phyloP scores from a whole-genome alignment of 2,113 vertebrate genomes.

The Muntiacus muntjak region DNA sequence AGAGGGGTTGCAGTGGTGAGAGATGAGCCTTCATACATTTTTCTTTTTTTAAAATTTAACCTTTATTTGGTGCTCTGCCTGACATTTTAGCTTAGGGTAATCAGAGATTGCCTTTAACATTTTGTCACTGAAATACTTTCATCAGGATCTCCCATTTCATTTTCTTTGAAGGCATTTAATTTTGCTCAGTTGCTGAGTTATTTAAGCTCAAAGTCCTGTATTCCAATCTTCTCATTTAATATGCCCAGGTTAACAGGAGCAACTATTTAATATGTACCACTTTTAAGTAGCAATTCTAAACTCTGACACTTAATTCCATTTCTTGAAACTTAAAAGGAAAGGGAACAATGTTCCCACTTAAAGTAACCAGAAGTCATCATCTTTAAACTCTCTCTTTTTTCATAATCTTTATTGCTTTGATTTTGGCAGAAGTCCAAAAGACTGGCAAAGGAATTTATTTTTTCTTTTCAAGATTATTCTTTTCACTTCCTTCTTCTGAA shows the following conservation, averaged over 20 bases:
- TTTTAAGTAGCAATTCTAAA: not conserved
- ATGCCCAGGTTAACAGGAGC: not conserved
- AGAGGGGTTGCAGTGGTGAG: too few species aligned
- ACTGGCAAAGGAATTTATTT: not conserved
- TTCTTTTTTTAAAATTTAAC: not conserved
- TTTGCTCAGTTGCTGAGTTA: not conserved
- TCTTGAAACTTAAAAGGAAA: not conserved
- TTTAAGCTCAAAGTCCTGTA: not conserved
- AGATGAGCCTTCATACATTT: not conserved
- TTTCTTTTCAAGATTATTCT: conserved; percentile 11
- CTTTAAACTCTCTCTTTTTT: not conserved
- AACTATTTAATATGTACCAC: not conserved
- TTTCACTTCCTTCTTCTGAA: not conserved
- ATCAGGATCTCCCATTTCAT: not conserved
- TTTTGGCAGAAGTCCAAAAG: not conserved
- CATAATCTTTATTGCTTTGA: not conserved
- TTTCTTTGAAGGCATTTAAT: not conserved
- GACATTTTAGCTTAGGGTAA: not conserved
- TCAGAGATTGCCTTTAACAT: not conserved
- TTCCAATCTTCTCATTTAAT: not conserved
- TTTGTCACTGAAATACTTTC: not conserved
- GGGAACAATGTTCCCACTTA: not conserved
- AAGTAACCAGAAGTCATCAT: not conserved
- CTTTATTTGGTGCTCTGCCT: not conserved
- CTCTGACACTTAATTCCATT: not conserved